These are phyloP conservation scores for Myotis pilosus DNA, from an alignment of 2,797 vertebrate species.

Conservation along the genomic window DNA sequence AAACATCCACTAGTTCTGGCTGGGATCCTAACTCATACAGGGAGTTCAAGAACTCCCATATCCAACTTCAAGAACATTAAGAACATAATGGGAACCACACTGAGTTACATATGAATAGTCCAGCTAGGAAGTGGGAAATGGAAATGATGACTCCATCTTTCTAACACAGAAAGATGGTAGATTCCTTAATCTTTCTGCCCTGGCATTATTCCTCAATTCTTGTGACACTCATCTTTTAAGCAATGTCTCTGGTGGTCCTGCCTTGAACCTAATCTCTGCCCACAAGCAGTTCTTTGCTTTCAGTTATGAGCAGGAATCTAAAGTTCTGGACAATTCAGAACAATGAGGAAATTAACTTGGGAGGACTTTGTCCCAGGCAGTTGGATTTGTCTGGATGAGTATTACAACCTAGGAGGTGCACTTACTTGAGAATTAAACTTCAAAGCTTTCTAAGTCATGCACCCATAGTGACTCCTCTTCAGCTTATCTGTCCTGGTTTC, in stretches of 20 bases:
- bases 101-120: background rate
- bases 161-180: background rate
- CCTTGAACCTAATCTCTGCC: background rate
- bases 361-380: background rate
- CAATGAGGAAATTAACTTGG: background rate
- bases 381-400: background rate
- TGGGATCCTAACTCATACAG: background rate
- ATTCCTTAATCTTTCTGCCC: background rate
- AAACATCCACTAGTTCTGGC: background rate
- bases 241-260: background rate
- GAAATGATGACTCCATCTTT: background rate
- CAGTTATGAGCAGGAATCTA: background rate
- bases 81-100: background rate
- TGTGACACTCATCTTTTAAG: background rate
- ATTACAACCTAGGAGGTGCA: background rate
- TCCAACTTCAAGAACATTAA: slow-evolving; percentile 45
- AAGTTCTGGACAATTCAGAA: background rate
- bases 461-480: background rate
- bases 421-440: background rate
- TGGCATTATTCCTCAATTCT: background rate
- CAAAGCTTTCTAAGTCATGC: background rate
- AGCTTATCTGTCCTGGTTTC: background rate
- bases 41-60: background rate
- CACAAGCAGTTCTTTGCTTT: background rate
- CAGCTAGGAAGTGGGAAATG: background rate